These are phyloP conservation scores for Argyresthia goedartella DNA, from an alignment of 2,888 invertebrate genomes.

Conservation along the genomic window DNA sequence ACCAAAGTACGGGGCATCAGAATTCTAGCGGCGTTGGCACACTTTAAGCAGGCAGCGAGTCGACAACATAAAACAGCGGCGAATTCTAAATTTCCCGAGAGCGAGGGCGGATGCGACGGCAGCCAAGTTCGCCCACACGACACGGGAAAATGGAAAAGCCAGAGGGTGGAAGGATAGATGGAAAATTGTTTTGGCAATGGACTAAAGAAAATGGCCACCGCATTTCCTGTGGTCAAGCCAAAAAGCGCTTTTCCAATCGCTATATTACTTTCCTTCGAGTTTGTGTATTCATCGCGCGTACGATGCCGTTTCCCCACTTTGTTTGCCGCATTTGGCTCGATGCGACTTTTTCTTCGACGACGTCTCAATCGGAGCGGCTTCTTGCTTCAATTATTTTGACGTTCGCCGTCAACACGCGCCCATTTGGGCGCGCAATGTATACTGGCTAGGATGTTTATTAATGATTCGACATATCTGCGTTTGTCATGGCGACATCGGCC, in stretches of 20 bases:
- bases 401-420: neutral
- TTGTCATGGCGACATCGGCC: constrained; percentile 4
- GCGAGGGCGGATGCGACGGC: constrained; percentile 32
- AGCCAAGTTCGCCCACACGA: constrained; percentile 46
- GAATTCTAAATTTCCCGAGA: constrained; percentile 34
- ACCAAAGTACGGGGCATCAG: constrained; percentile 25
- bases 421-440: neutral
- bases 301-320: constrained; percentile 12
- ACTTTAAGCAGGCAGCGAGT: constrained; percentile 20
- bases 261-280: constrained; percentile 31
- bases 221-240: constrained; percentile 68
- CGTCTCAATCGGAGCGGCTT: constrained; percentile 19
- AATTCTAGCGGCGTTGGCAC: constrained; percentile 22
- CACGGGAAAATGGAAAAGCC: constrained; percentile 49
- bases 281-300: constrained; percentile 43
- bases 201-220: constrained; percentile 51
- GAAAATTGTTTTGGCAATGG: constrained; percentile 59
- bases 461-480: constrained; percentile 13
- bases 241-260: constrained; percentile 58
- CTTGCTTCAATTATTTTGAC: constrained; percentile 18
- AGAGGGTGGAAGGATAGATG: constrained; percentile 43
- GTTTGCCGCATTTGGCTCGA: constrained; percentile 15
- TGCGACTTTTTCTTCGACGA: constrained; percentile 8
- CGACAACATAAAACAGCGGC: constrained; percentile 32
- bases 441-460: constrained; percentile 15